These are phyloP conservation scores for Leucophenga varia DNA, from an alignment of 1,140 invertebrate genomes.

Conservation along the genomic window DNA sequence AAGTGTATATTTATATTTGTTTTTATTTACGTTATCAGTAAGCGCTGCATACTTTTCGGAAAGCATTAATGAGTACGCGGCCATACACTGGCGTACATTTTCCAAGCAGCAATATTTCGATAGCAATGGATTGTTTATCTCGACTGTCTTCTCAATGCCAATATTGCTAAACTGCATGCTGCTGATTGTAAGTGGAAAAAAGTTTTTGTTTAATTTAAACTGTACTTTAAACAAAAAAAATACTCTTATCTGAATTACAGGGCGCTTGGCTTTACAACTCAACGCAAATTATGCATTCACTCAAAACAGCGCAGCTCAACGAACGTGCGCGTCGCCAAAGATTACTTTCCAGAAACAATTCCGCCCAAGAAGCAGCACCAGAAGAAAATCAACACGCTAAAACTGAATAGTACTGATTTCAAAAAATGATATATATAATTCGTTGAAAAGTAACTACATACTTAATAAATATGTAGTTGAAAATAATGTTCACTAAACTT, in stretches of 20 bases:
- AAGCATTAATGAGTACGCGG: conserved; percentile 83
- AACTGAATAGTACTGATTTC: no score
- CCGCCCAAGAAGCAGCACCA: background rate
- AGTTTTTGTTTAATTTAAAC: conserved; percentile 9
- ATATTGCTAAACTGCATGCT: conserved; percentile 89
- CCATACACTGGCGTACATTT: conserved; percentile 81
- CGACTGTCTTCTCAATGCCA: conserved; percentile 85
- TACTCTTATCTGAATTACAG: conserved; percentile 58
- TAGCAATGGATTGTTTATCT: conserved; percentile 89
- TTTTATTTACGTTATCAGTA: conserved; percentile 64
- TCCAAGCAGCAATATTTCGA: conserved; percentile 92
- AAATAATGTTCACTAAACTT: no score
- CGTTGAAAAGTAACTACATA: no score
- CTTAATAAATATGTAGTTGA: no score
- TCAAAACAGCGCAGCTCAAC: conserved; percentile 76
- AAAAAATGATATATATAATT: no score
- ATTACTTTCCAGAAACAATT: background rate
- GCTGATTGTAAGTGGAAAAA: conserved; percentile 78
- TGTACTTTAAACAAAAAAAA: conserved; percentile 1
- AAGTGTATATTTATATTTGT: conserved; percentile 6
- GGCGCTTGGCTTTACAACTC: conserved; percentile 84
- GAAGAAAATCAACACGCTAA: conserved; percentile 8
- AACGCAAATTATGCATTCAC: conserved; percentile 78
- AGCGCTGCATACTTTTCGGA: conserved; percentile 84
- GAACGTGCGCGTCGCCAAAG: conserved; percentile 56